A percentile compares a stretch with the other conserved stretches of the same genome.
Conservation (phyloP, 2,888 invertebrate species). For the Nineta flava region DNA sequence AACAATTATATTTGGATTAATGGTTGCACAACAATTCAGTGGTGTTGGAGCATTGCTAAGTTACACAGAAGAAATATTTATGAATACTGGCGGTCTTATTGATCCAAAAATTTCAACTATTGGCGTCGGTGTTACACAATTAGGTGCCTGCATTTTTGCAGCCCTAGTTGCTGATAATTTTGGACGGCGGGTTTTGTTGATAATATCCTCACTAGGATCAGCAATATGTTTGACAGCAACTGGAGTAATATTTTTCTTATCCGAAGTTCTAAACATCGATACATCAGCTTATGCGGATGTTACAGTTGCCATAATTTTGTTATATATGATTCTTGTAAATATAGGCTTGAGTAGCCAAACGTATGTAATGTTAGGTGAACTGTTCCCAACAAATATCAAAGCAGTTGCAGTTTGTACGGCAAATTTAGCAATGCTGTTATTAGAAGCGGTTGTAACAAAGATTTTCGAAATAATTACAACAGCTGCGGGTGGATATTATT, state of each 20-base stretch:
- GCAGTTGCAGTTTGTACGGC: not conserved
- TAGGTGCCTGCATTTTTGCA: slow-evolving; percentile 34
- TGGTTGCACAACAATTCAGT: slow-evolving; percentile 10
- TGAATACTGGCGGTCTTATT: slow-evolving; percentile 22
- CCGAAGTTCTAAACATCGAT: slow-evolving; percentile 23
- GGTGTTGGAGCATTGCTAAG: slow-evolving; percentile 34
- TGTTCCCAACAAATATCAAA: slow-evolving; percentile 5
- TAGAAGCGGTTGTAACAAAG: slow-evolving; percentile 1
- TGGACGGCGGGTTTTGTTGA: slow-evolving; percentile 39
- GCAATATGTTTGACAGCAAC: slow-evolving; percentile 34
- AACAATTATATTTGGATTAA: slow-evolving; percentile 10
- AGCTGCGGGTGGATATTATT: not conserved
- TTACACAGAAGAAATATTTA: slow-evolving; percentile 40
- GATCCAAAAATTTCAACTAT: slow-evolving; percentile 33
- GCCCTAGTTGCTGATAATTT: slow-evolving; percentile 38
- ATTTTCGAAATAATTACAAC: slow-evolving; percentile 1
- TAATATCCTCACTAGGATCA: slow-evolving; percentile 39
- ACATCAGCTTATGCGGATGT: slow-evolving; percentile 15
- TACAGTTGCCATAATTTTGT: not conserved
- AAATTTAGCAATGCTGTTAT: not conserved
- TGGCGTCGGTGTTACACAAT: slow-evolving; percentile 31
- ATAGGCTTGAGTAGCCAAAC: slow-evolving; percentile 2
- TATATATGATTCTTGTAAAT: slow-evolving; percentile 2
- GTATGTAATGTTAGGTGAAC: not conserved
- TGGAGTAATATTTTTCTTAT: slow-evolving; percentile 32